Evolutionary conservation across 2,888 invertebrate genomes (phyloP).

Genomic region (Machimus rusticus): DNA sequence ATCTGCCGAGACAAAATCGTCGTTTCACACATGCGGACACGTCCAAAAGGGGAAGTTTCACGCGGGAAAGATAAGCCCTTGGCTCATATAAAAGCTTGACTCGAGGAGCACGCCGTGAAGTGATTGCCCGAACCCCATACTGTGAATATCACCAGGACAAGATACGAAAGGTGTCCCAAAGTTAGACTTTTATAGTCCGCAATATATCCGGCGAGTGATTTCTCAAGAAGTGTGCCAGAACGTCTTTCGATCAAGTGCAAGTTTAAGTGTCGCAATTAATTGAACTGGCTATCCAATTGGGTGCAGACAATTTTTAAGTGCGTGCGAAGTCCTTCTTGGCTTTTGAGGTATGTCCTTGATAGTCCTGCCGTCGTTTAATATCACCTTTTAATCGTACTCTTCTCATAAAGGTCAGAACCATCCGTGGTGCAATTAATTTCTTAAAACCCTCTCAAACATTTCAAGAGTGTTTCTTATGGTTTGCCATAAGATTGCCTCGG

Average conservation of each 20-base stretch:
- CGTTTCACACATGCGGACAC: slow-evolving; percentile 9
- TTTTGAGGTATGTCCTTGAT: neutral
- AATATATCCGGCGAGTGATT: neutral
- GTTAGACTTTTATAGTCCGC: neutral
- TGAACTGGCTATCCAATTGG: neutral
- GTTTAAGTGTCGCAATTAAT: neutral
- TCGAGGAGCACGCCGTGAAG: slow-evolving; percentile 36
- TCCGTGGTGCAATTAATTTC: neutral
- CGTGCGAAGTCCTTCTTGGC: neutral
- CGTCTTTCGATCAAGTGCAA: neutral
- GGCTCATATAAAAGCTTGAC: slow-evolving; percentile 41
- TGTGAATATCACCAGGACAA: slow-evolving; percentile 32
- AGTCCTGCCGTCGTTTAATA: neutral
- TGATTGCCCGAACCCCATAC: slow-evolving; percentile 42
- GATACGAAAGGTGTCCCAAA: neutral
- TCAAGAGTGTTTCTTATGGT: neutral
- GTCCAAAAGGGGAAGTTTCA: slow-evolving; percentile 15
- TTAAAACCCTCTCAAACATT: neutral
- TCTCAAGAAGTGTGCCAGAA: neutral
- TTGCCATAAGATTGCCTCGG: neutral
- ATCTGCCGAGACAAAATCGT: neutral
- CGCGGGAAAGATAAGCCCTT: neutral
- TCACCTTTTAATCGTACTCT: neutral
- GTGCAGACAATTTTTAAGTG: neutral
- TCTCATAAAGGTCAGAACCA: neutral